phyloP scores from a whole-genome alignment of 2,888 invertebrate genomes.

The Neoaliturus tenellus region DNA sequence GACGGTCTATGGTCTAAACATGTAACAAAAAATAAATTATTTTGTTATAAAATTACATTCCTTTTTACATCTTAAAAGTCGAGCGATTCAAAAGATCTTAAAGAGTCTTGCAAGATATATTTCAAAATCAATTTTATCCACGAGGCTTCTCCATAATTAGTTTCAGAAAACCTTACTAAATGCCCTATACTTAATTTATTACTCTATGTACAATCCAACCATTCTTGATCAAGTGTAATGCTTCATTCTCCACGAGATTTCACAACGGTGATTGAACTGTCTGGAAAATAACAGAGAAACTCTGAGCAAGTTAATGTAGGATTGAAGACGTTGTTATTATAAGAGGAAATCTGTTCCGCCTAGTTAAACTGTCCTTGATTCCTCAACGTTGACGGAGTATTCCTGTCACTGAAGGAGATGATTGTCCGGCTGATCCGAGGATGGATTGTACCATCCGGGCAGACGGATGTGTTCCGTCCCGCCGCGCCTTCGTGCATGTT shows the following conservation, averaged over 20 bases:
- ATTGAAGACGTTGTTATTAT: conserved; percentile 27
- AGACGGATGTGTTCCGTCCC: conserved; percentile 5
- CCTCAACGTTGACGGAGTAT: conserved; percentile 28
- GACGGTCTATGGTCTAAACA: too few species aligned
- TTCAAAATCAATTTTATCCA: too few species aligned
- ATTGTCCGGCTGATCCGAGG: not conserved
- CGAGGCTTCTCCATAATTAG: too few species aligned
- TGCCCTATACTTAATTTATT: too few species aligned
- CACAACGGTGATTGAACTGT: not conserved
- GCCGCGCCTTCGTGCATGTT: not conserved
- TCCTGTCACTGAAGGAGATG: conserved; percentile 18
- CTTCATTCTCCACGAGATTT: not conserved
- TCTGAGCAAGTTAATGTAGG: not conserved
- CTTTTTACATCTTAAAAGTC: too few species aligned
- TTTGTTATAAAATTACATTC: too few species aligned
- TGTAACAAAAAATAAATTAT: too few species aligned
- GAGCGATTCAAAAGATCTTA: too few species aligned
- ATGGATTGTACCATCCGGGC: conserved; percentile 19
- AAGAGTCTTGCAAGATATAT: too few species aligned
- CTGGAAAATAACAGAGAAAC: conserved; percentile 9
- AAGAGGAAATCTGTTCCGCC: conserved; percentile 15
- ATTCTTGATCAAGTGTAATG: too few species aligned
- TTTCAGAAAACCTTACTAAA: too few species aligned
- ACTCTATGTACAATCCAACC: too few species aligned
- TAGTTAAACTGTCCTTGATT: conserved; percentile 19